These are phyloP conservation scores for Scartelaos histophorus DNA, from an alignment of 2,113 vertebrate genomes.

Conservation along the genomic window DNA sequence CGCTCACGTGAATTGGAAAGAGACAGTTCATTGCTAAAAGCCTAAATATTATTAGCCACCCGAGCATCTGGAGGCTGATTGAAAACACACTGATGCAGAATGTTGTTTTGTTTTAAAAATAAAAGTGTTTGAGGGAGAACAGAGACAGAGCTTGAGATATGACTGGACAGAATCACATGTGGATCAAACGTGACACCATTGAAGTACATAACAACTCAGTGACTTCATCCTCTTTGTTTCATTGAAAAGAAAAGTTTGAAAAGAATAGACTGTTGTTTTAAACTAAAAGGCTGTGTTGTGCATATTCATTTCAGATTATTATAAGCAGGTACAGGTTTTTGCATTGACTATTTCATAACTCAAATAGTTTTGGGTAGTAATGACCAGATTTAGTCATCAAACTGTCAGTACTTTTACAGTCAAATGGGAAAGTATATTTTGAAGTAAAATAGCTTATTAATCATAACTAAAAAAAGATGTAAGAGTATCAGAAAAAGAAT, in stretches of 20 bases:
- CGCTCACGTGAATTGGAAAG: not conserved
- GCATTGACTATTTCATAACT: not conserved
- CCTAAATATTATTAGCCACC: not conserved
- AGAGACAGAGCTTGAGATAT: slow-evolving; percentile 8
- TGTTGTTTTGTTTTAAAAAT: slow-evolving; percentile 2
- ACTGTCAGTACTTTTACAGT: not conserved
- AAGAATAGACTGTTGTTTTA: not conserved
- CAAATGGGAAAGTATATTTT: too few species aligned
- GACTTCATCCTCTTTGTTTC: slow-evolving; percentile 3
- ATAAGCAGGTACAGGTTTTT: too few species aligned
- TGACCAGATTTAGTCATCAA: not conserved
- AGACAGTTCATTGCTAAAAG: not conserved
- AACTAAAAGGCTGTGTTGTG: not conserved
- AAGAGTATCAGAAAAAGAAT: too few species aligned
- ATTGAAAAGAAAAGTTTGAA: not conserved
- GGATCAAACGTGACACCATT: slow-evolving; percentile 10
- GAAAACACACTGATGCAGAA: slow-evolving; percentile 1
- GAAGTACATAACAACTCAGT: not conserved
- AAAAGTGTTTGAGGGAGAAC: slow-evolving; percentile 11
- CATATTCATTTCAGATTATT: too few species aligned
- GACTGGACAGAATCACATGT: slow-evolving; percentile 3
- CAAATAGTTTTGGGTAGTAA: not conserved
- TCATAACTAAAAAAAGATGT: not conserved
- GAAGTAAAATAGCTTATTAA: not conserved
- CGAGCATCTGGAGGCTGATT: slow-evolving; percentile 8